Evolutionary conservation across 2,888 invertebrate genomes (phyloP).

Genomic region (Cephus pulcher): DNA sequence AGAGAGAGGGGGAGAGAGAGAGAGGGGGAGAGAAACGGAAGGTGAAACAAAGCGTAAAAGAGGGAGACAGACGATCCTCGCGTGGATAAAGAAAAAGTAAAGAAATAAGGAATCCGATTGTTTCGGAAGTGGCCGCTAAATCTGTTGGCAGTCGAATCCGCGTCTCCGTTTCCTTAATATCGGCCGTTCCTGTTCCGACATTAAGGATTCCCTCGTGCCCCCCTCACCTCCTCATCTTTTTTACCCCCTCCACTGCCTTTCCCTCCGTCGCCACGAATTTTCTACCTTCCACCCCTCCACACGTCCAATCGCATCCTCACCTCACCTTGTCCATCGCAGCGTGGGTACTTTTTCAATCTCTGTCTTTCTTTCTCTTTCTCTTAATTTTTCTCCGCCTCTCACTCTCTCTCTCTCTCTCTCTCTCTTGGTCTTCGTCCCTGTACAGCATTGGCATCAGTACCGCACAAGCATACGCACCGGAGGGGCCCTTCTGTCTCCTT

Average conservation of each 20-base stretch:
- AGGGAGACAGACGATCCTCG: neutral
- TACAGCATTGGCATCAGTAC: slow-evolving; percentile 27
- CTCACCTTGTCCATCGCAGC: slow-evolving; percentile 13
- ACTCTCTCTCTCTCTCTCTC: slow-evolving; percentile 12
- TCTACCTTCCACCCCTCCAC: slow-evolving; percentile 42
- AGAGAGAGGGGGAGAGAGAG: too few relatives aligned
- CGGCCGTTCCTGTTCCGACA: neutral
- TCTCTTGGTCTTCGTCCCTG: slow-evolving; percentile 21
- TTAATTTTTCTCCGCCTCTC: slow-evolving; percentile 8
- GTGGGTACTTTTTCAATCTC: neutral
- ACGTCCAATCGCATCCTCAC: slow-evolving; percentile 30
- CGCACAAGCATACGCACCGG: slow-evolving; percentile 44
- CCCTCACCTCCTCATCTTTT: slow-evolving; percentile 12
- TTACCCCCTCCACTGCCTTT: slow-evolving; percentile 29
- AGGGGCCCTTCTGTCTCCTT: slow-evolving; percentile 22
- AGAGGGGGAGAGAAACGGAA: too few relatives aligned
- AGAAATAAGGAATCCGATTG: slow-evolving; percentile 5
- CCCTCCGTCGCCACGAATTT: slow-evolving; percentile 32
- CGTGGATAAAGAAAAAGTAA: neutral
- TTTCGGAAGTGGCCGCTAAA: slow-evolving; percentile 11
- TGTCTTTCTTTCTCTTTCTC: slow-evolving; percentile 22
- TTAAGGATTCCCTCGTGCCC: slow-evolving; percentile 5
- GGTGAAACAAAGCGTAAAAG: neutral
- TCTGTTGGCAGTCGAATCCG: slow-evolving; percentile 3
- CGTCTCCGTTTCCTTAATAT: slow-evolving; percentile 5